Percentiles rank a stretch among this genome's conserved stretches.
These are phyloP conservation scores for Drosophila guanche DNA, from an alignment of 1,140 invertebrate genomes.

Conservation along the genomic window DNA sequence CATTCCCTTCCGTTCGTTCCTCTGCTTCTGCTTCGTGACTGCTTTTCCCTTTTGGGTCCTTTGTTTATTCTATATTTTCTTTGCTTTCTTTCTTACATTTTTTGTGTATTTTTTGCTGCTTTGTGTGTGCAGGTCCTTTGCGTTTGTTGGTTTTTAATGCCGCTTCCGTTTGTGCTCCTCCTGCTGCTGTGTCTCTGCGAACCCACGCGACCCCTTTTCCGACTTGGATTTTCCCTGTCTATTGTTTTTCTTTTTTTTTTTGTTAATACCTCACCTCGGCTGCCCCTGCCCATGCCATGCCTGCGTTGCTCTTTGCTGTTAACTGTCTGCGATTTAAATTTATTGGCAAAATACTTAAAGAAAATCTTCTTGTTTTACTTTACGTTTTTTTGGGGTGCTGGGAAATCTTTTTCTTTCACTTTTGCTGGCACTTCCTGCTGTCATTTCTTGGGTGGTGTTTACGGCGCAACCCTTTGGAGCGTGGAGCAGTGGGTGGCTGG, in stretches of 20 bases:
- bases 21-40: too few relatives aligned
- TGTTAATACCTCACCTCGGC: background rate
- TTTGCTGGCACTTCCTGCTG: too few relatives aligned
- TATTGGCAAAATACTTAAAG: constrained; percentile 82
- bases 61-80: too few relatives aligned
- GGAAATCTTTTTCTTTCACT: too few relatives aligned
- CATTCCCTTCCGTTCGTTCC: background rate
- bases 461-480: constrained; percentile 58
- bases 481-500: background rate
- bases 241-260: constrained; percentile 38
- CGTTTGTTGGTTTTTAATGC: constrained; percentile 50
- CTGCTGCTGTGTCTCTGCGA: constrained; percentile 3
- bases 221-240: constrained; percentile 25
- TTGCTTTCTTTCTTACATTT: background rate
- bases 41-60: too few relatives aligned
- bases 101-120: constrained; percentile 48
- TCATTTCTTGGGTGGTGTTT: constrained; percentile 14
- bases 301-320: constrained; percentile 1
- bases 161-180: constrained; percentile 10
- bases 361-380: constrained; percentile 62
- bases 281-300: constrained; percentile 10
- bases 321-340: constrained; percentile 79
- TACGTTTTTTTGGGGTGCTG: background rate
- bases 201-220: background rate
- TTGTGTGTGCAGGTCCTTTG: constrained; percentile 27